Base-by-base conservation (phyloP, 2,888 invertebrate genomes). In the Lycia hirtaria region DNA sequence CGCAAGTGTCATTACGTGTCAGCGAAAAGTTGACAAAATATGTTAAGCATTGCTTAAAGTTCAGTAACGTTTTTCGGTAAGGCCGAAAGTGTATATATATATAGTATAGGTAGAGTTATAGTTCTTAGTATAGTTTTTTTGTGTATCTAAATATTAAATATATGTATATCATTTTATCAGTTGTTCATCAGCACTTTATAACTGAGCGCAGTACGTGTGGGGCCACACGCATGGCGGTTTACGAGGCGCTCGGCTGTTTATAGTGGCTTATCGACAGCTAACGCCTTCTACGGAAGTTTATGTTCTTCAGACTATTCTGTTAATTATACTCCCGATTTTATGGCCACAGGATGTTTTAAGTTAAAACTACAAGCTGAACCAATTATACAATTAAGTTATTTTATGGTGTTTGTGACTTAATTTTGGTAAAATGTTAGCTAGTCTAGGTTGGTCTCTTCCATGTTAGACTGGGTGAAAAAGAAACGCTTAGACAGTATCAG, bases 211-310 rank as follows among this genome's bases (percentile, higher is more conserved):
- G 12, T 14, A 22, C 32, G 20, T 50, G 44, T 44, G 43, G 49
- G 56, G 56, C 56, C 56, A 56, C 56, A 50, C 56, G 19, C 43
- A 32, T 17, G 5, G 56, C 56, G 44, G 12, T 37, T 44, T 44
- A 44, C 35, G 47, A 44, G 9, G 19, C 4, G 17, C 28, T 37
- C 40, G 19, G 26, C 28, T 30, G 37, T 43, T 55, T 49, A 48
- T 35, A 30, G 49, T 30, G 19, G 10, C 20, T 32, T 37, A 49
- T 49, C 49, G 49, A 56, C 56, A 22, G 43, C 49, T 50, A 50
- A 33, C 43, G 43, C 55, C 55, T n/a, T 30, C 43, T 37, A 28
- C 28, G 43, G 37, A 37, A 49, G 49, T 56, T 56, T 44, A 56
- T 48, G 49, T 28, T 44, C 22, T 20, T 35, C 5, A 24, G 28